Percentiles rank a stretch among this genome's conserved stretches.
phyloP scores from a whole-genome alignment of 2,888 invertebrate genomes.

The Vesta saturnalis region DNA sequence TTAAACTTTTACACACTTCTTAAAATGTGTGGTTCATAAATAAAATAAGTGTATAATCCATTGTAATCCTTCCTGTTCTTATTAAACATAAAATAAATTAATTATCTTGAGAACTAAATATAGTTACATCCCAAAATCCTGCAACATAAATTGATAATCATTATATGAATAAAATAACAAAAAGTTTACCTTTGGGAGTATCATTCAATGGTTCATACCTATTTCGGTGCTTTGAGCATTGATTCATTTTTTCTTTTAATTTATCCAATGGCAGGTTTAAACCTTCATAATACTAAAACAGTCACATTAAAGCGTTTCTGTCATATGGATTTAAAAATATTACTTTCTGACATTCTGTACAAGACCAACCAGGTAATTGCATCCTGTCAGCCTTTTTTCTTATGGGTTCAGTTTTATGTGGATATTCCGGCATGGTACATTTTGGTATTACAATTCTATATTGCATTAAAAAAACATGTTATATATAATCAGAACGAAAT shows the following conservation, averaged over 20 bases:
- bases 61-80: not conserved
- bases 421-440: slow-evolving; percentile 49
- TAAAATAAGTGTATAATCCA: not conserved
- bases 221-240: slow-evolving; percentile 64
- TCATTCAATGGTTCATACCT: slow-evolving; percentile 55
- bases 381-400: slow-evolving; percentile 57
- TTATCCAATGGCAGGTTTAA: slow-evolving; percentile 56
- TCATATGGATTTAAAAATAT: slow-evolving; percentile 13
- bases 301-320: slow-evolving; percentile 13
- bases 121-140: slow-evolving; percentile 60
- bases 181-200: slow-evolving; percentile 57
- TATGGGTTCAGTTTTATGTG: slow-evolving; percentile 51
- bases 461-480: too few relatives aligned
- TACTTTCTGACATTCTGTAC: slow-evolving; percentile 60
- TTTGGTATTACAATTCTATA: slow-evolving; percentile 15
- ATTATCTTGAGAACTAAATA: slow-evolving; percentile 49
- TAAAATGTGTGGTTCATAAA: not conserved
- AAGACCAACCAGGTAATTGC: slow-evolving; percentile 59
- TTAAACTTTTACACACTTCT: too few relatives aligned
- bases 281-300: slow-evolving; percentile 56
- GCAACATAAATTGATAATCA: slow-evolving; percentile 17
- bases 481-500: too few relatives aligned
- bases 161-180: slow-evolving; percentile 26
- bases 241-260: slow-evolving; percentile 58
- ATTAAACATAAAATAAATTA: too few relatives aligned